These are phyloP conservation scores for Ceriagrion tenellum DNA, from an alignment of 2,888 invertebrate species.

Conservation along the genomic window DNA sequence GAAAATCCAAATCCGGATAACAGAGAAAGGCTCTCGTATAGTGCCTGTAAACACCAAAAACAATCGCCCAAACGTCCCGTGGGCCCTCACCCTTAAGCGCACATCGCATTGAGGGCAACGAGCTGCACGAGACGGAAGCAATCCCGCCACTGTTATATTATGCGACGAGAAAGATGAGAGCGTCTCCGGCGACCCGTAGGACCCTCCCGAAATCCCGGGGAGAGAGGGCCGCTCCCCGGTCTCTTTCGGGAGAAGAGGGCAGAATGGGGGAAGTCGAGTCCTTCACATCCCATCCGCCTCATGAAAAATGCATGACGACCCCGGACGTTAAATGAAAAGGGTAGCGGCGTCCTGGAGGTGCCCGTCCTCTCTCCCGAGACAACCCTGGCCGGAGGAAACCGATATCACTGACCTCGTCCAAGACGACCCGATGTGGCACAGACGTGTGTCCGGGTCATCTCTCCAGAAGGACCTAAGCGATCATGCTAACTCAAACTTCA, in stretches of 20 bases:
- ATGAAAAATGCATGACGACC: slow-evolving; percentile 52
- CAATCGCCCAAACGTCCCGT: neutral
- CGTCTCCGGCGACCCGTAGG: neutral
- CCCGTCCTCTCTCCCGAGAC: neutral
- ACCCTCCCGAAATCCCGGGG: neutral
- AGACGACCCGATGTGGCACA: neutral
- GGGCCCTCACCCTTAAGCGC: neutral
- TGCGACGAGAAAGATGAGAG: neutral
- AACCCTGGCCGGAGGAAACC: slow-evolving; percentile 33
- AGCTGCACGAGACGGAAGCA: neutral
- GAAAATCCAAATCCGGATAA: neutral
- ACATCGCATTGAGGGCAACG: neutral
- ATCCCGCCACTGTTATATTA: neutral
- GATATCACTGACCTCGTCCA: slow-evolving; percentile 64
- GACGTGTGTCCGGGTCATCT: neutral
- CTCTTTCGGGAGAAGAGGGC: neutral
- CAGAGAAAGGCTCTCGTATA: neutral
- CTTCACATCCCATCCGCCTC: neutral
- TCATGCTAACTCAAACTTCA: too few species aligned
- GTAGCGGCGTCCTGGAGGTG: neutral
- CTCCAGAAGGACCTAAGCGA: neutral
- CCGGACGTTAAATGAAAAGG: slow-evolving; percentile 56
- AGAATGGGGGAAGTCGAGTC: neutral
- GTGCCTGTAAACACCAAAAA: neutral
- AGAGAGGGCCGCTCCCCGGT: neutral